Conservation (phyloP, 2,888 invertebrate genomes). For the Drosophila helvetica region DNA sequence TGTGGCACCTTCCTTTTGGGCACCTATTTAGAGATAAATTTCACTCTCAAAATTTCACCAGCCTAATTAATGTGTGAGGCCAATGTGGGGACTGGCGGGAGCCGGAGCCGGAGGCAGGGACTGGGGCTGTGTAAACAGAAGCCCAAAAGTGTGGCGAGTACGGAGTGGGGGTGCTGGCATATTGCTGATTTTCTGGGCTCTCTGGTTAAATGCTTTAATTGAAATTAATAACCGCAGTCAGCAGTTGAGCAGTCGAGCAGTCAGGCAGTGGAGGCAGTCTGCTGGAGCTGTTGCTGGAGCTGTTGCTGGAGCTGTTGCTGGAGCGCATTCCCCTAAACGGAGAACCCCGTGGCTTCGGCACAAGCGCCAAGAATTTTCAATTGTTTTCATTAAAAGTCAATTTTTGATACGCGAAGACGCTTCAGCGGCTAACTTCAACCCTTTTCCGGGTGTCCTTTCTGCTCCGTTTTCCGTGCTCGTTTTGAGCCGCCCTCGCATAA, state of each 20-base stretch:
- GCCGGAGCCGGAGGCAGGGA: neutral
- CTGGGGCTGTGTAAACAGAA: constrained; percentile 68
- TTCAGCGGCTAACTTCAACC: constrained; percentile 47
- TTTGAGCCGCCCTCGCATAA: constrained; percentile 28
- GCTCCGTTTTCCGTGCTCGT: neutral
- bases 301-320: neutral
- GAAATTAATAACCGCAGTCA: constrained; percentile 80
- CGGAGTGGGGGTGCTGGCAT: constrained; percentile 39
- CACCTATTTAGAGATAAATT: neutral
- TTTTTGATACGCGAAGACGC: constrained; percentile 50
- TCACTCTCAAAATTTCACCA: constrained; percentile 61
- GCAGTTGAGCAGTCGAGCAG: constrained; percentile 40
- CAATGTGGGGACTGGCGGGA: neutral
- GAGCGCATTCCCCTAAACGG: too few relatives aligned
- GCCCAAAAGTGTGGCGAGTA: constrained; percentile 44
- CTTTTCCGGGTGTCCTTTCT: constrained; percentile 42
- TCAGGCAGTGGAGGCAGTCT: constrained; percentile 24
- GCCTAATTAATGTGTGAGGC: constrained; percentile 70
- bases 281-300: constrained; percentile 5
- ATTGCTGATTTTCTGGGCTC: constrained; percentile 59
- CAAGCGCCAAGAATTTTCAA: constrained; percentile 66
- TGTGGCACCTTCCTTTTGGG: constrained; percentile 14
- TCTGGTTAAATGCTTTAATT: constrained; percentile 81
- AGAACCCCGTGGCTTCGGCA: constrained; percentile 25
- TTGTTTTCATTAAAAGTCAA: constrained; percentile 81